Evolutionary conservation across 2,888 invertebrate genomes (phyloP).

Genomic region (Gibbula magus): DNA sequence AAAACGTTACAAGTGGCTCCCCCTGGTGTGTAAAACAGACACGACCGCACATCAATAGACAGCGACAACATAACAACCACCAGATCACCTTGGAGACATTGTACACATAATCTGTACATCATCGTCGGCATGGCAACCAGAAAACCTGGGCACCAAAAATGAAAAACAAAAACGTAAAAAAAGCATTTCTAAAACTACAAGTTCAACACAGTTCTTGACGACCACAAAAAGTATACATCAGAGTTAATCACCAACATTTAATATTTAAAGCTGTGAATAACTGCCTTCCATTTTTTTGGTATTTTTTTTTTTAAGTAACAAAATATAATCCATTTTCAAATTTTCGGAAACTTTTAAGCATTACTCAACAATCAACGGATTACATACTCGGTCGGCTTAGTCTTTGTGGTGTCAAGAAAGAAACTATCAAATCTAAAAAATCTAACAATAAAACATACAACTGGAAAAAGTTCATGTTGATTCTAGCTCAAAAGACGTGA

Average conservation of each 20-base stretch:
- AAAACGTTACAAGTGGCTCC: not conserved
- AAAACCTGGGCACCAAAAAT: not conserved
- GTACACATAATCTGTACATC: slow-evolving; percentile 7
- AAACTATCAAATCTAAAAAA: not conserved
- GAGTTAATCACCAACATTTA: too few relatives aligned
- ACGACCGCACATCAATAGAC: not conserved
- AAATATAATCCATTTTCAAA: too few relatives aligned
- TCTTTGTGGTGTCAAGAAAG: not conserved
- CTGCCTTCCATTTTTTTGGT: too few relatives aligned
- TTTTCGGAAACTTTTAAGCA: too few relatives aligned
- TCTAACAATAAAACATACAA: slow-evolving; percentile 5
- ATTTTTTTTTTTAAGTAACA: too few relatives aligned
- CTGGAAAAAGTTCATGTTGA: slow-evolving; percentile 17
- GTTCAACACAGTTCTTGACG: too few relatives aligned
- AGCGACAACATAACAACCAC: not conserved
- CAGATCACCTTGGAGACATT: slow-evolving; percentile 7
- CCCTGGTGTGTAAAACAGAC: not conserved
- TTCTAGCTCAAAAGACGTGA: slow-evolving; percentile 19
- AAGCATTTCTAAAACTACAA: slow-evolving; percentile 18
- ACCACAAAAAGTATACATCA: too few relatives aligned
- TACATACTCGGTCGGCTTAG: not conserved
- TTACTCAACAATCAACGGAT: not conserved
- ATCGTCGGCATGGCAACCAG: not conserved
- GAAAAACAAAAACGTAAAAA: slow-evolving; percentile 16
- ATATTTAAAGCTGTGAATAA: too few relatives aligned